Evolutionary conservation across 2,888 invertebrate species (phyloP), one percentile per base, ranked within the genome.

Genomic region (Argyresthia goedartella): DNA sequence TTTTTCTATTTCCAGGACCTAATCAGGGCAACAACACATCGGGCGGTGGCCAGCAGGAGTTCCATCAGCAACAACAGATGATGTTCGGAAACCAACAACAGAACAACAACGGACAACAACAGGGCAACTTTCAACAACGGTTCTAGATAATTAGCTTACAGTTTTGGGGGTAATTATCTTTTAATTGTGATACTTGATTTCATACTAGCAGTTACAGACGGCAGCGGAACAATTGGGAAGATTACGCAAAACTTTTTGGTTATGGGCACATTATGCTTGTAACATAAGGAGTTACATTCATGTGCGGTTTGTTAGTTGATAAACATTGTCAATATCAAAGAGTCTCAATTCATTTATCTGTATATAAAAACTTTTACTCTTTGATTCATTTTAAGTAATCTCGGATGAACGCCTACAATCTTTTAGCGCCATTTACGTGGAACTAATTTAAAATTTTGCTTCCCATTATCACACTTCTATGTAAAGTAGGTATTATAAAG

Each of bases 121-220:
- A 92, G 63, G 89, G 89, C 56, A 92, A 90, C 67, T 92, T 92
- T 63, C 92, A 91, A 65, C 92, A 92, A 66, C 80, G 92, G 59
- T 92, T 92, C 75, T 91, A 66, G 57, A 8, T 13, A n/a, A 14
- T 25, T 9, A 45, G 14, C 42, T n/a, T n/a, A n/a, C n/a, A n/a
- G 25, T 25, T 2, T 25, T 25, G 25, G 25, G 6, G 25, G 25
- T n/a, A 41, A 10, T 41, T 11, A 41, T 41, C 2, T 41, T 41
- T 11, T 41, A 41, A 41, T 11, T 41, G 41, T n/a, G 41, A 41
- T 25, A 25, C 39, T 39, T 39, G 8, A 39, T 3, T n/a, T n/a
- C 25, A 6, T 25, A 4, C 25, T 25, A 25, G 3, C 6, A 2
- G 25, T 6, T 25, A 6, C 25, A 25, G 2, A 39, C 39, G 39